Conservation (phyloP, 2,888 invertebrate genomes). For the Eumacrocentrus americanus region DNA sequence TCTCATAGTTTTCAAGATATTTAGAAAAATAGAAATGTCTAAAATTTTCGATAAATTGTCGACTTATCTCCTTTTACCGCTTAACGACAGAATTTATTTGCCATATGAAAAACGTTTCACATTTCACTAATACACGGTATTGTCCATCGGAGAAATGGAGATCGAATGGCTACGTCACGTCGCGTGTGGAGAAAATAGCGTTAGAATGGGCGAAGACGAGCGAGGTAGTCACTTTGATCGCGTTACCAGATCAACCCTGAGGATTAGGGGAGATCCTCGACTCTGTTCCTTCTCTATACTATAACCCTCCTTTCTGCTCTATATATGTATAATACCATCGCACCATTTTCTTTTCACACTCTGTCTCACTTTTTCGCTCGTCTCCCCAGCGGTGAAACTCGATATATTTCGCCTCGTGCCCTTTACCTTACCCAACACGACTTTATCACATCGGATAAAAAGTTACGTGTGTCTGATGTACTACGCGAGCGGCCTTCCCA, state of each 20-base stretch:
- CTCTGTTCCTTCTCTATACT: constrained; percentile 26
- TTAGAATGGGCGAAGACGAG: constrained; percentile 31
- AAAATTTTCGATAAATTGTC: too few relatives aligned
- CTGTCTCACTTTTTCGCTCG: constrained; percentile 14
- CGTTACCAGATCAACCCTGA: constrained; percentile 49
- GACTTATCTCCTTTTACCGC: too few relatives aligned
- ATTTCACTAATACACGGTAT: background rate
- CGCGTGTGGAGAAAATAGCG: constrained; percentile 9
- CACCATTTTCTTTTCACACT: background rate
- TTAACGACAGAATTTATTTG: too few relatives aligned
- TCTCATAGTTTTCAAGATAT: too few relatives aligned
- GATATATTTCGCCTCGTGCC: constrained; percentile 23
- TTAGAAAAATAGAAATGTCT: too few relatives aligned
- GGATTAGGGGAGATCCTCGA: constrained; percentile 44
- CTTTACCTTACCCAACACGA: constrained; percentile 17
- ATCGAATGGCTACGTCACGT: constrained; percentile 6
- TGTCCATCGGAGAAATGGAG: background rate
- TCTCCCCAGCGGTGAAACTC: constrained; percentile 20
- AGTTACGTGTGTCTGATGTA: constrained; percentile 24
- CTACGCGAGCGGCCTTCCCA: constrained; percentile 4
- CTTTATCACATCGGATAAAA: constrained; percentile 25
- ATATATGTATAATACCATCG: background rate
- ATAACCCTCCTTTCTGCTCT: background rate
- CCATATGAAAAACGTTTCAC: too few relatives aligned
- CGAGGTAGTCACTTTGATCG: constrained; percentile 47